Conservation (phyloP, 2,113 vertebrate species). For the Gasterosteus aculeatus region DNA sequence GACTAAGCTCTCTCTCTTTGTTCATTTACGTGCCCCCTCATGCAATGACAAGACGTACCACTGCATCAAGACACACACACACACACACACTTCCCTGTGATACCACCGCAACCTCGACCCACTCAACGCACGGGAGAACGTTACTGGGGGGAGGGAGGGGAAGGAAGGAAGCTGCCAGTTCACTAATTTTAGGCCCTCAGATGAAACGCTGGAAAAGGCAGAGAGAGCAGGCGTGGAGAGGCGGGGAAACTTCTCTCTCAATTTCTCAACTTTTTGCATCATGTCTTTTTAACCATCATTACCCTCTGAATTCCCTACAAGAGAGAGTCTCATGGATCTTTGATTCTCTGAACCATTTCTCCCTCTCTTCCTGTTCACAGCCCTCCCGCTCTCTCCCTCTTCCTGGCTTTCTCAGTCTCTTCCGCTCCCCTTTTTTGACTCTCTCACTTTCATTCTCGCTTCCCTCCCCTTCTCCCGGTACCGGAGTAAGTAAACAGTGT, state of each 20-base stretch:
- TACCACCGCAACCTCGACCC: slow-evolving; percentile 39
- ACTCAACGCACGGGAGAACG: slow-evolving; percentile 48
- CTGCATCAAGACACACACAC: neutral
- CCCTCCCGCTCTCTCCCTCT: slow-evolving; percentile 24
- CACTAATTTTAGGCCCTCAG: slow-evolving; percentile 73
- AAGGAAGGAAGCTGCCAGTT: slow-evolving; percentile 60
- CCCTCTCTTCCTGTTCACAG: slow-evolving; percentile 60
- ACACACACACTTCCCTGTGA: slow-evolving; percentile 25
- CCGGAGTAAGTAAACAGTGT: slow-evolving; percentile 76
- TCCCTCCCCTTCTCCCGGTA: slow-evolving; percentile 55
- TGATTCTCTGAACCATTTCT: slow-evolving; percentile 65
- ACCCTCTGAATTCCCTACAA: slow-evolving; percentile 52
- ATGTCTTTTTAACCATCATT: slow-evolving; percentile 66
- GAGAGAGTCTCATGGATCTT: slow-evolving; percentile 60
- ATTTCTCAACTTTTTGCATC: slow-evolving; percentile 63
- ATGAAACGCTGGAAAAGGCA: slow-evolving; percentile 66
- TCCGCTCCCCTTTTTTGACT: slow-evolving; percentile 12
- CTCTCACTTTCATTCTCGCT: slow-evolving; percentile 60
- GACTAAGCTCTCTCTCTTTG: neutral
- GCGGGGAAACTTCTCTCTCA: slow-evolving; percentile 62
- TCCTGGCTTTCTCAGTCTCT: slow-evolving; percentile 42
- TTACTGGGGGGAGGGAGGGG: slow-evolving; percentile 52
- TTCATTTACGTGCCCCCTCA: neutral
- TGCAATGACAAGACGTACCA: neutral
- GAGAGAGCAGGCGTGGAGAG: slow-evolving; percentile 60